Evolutionary conservation across 2,797 vertebrate genomes (phyloP).

Genomic region (Bovichtus diacanthus): DNA sequence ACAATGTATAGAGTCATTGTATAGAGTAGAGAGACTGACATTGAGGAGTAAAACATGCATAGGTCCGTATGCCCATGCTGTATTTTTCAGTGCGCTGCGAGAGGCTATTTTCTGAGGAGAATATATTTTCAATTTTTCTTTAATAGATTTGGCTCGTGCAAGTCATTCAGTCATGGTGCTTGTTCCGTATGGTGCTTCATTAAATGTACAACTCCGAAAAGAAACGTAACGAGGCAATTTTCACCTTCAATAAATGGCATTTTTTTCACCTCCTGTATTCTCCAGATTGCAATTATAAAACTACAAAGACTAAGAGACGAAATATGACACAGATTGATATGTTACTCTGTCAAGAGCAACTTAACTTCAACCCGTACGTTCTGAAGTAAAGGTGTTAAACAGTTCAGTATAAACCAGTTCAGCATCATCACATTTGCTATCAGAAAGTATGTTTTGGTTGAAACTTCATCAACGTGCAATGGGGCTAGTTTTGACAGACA

Average conservation of each 20-base stretch:
- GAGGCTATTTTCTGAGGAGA: not conserved
- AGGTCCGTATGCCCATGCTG: not conserved
- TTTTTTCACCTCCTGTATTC: conserved; percentile 8
- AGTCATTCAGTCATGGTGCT: conserved; percentile 1
- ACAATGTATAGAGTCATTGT: not conserved
- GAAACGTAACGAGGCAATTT: not conserved
- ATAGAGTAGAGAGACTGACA: too few species aligned
- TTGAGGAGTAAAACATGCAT: not conserved
- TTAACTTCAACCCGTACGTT: conserved; percentile 9
- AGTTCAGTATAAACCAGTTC: not conserved
- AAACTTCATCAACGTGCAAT: not conserved
- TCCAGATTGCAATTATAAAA: conserved; percentile 7
- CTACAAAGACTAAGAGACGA: conserved; percentile 8
- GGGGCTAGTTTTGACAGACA: not conserved
- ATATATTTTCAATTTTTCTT: conserved; percentile 2
- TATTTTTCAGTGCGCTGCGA: not conserved
- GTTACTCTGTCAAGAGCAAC: conserved; percentile 12
- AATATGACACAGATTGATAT: not conserved
- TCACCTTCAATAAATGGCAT: conserved; percentile 26
- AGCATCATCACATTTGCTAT: not conserved
- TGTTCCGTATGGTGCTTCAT: not conserved
- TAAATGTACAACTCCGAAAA: conserved; percentile 16
- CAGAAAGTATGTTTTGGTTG: not conserved
- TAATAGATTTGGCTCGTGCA: conserved; percentile 7
- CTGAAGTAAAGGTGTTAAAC: not conserved